A percentile compares a stretch with the other conserved stretches of the same genome.
These are phyloP conservation scores for Cyanoderma ruficeps DNA, from an alignment of 2,113 vertebrate genomes.

Conservation along the genomic window DNA sequence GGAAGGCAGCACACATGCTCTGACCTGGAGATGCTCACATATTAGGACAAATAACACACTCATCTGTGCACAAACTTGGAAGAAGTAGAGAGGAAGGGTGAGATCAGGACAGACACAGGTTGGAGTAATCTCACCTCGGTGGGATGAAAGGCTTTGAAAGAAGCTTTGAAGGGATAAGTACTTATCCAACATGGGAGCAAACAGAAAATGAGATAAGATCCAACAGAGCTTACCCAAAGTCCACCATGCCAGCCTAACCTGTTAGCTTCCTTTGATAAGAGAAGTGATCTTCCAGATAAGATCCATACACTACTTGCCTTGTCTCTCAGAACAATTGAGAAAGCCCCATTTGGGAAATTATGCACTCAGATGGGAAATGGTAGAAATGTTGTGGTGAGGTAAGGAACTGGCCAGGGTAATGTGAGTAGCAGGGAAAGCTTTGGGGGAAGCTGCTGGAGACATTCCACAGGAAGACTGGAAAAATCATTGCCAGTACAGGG, in stretches of 20 bases:
- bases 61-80: background rate
- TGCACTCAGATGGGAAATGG: background rate
- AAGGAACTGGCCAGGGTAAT: background rate
- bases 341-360: background rate
- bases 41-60: background rate
- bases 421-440: background rate
- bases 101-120: background rate
- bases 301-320: background rate
- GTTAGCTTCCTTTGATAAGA: background rate
- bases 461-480: background rate
- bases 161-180: slow-evolving; percentile 29
- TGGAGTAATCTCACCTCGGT: background rate
- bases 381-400: background rate
- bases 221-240: background rate
- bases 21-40: background rate
- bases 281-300: slow-evolving; percentile 4
- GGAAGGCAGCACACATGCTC: background rate
- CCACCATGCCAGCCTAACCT: background rate
- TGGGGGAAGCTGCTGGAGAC: background rate
- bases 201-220: slow-evolving; percentile 20
- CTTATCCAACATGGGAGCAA: background rate
- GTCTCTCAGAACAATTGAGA: background rate
- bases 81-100: background rate
- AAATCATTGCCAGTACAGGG: background rate
- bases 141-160: slow-evolving; percentile 15